These are phyloP conservation scores for Tauraco erythrolophus DNA, from an alignment of 2,113 vertebrate species.

Conservation along the genomic window DNA sequence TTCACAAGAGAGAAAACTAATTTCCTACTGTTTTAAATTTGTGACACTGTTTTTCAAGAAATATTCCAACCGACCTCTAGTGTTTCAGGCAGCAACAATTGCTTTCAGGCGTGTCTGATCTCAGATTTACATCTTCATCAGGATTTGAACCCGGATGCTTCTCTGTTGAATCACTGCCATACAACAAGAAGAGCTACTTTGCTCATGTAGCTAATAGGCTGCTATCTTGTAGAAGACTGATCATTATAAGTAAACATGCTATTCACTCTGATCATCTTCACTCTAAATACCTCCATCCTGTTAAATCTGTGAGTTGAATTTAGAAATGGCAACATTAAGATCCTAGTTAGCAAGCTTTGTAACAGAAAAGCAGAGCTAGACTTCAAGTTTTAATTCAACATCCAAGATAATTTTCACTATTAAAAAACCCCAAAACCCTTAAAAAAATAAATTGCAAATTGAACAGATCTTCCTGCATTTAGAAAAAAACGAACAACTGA, in stretches of 20 bases:
- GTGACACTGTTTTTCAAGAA: background rate
- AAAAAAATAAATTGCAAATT: background rate
- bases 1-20: background rate
- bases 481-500: background rate
- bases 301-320: background rate
- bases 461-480: background rate
- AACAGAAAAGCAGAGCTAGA: background rate
- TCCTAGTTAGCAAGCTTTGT: background rate
- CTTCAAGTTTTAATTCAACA: background rate
- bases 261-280: background rate
- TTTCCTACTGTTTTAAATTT: slow-evolving; percentile 31
- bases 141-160: background rate
- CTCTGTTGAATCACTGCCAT: background rate
- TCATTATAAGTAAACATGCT: background rate
- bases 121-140: background rate
- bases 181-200: background rate
- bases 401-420: background rate
- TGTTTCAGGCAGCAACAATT: background rate
- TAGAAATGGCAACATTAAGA: background rate
- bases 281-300: background rate
- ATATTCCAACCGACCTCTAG: background rate
- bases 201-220: background rate
- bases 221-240: background rate
- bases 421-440: background rate
- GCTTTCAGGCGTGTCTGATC: background rate